Percentiles rank a stretch among this genome's conserved stretches.
Conservation (phyloP, 2,888 invertebrate genomes). For the Arrhopalites spinosus region DNA sequence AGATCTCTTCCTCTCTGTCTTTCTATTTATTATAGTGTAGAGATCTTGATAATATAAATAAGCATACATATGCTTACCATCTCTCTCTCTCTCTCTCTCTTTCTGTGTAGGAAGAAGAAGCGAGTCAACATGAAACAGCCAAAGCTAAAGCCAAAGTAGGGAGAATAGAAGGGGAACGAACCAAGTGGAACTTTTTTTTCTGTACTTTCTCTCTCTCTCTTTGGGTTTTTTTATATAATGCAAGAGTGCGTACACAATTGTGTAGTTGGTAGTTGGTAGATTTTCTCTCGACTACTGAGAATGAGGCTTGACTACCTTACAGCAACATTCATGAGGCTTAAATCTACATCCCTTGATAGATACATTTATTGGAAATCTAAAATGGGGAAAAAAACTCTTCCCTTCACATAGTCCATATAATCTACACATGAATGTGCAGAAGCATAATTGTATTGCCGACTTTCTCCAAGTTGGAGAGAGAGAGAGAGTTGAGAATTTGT, state of each 20-base stretch:
- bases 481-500: too few species aligned
- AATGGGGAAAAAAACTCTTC: not conserved
- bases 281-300: not conserved
- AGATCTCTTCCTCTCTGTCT: not conserved
- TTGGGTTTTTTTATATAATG: too few species aligned
- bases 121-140: not conserved
- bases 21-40: not conserved
- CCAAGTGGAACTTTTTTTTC: not conserved
- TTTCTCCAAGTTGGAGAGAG: too few species aligned
- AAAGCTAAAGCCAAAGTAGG: not conserved
- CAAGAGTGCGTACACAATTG: constrained; percentile 1
- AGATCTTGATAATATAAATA: too few species aligned
- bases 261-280: not conserved
- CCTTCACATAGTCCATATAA: not conserved
- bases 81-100: not conserved
- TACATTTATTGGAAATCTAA: constrained; percentile 6
- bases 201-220: not conserved
- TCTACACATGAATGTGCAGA: constrained; percentile 1
- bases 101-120: not conserved
- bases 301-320: not conserved
- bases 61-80: not conserved
- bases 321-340: not conserved
- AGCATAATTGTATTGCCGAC: not conserved
- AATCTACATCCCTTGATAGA: constrained; percentile 10
- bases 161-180: not conserved